A percentile compares a stretch with the other conserved stretches of the same genome.
phyloP scores from a whole-genome alignment of 2,797 vertebrate species.

The Gambusia yucatana region DNA sequence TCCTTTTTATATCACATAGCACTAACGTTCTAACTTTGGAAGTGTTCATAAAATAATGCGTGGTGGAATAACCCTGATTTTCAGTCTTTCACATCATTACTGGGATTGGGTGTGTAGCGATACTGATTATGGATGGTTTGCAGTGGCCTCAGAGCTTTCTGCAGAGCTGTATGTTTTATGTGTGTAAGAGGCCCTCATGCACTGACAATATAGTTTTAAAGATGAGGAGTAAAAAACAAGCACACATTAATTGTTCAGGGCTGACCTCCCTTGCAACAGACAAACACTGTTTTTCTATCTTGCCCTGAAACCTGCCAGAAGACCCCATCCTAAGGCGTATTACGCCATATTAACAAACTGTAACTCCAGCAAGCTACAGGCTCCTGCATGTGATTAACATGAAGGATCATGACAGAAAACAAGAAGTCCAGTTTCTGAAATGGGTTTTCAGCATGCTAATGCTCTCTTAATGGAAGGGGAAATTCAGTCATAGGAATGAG shows the following conservation, averaged over 20 bases:
- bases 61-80: not conserved
- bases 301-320: not conserved
- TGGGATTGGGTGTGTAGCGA: not conserved
- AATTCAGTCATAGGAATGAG: not conserved
- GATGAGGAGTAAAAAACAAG: not conserved
- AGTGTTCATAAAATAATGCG: not conserved
- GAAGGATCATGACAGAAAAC: not conserved
- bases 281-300: not conserved
- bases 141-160: not conserved
- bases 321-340: not conserved
- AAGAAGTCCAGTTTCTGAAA: not conserved
- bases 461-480: not conserved
- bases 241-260: not conserved
- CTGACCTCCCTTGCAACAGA: not conserved
- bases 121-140: not conserved
- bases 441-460: not conserved
- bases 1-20: not conserved
- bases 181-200: not conserved
- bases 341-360: not conserved
- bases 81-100: not conserved
- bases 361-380: not conserved
- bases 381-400: not conserved
- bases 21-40: not conserved
- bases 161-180: not conserved
- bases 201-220: not conserved